These are phyloP conservation scores for Tryphoninae sp. DNA, from an alignment of 2,888 invertebrate genomes.

Conservation along the genomic window DNA sequence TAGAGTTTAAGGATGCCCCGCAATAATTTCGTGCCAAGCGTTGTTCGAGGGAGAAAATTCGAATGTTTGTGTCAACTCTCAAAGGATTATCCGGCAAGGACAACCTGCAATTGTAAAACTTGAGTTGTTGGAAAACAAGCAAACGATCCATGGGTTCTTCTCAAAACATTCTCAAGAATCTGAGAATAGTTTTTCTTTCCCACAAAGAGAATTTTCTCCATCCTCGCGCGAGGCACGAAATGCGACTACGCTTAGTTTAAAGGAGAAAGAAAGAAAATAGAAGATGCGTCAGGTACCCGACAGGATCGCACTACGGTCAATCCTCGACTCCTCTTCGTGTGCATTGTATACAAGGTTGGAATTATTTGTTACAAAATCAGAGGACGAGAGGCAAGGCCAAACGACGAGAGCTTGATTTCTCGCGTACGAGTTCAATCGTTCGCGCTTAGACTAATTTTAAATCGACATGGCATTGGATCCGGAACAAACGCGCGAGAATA, in stretches of 20 bases:
- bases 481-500: conserved; percentile 41
- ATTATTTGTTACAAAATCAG: conserved; percentile 43
- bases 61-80: not conserved
- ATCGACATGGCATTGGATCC: conserved; percentile 69
- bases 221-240: conserved; percentile 56
- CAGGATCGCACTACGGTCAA: conserved; percentile 3
- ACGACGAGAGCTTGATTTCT: not conserved
- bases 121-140: too few species aligned
- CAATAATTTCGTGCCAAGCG: conserved; percentile 55
- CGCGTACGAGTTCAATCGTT: conserved; percentile 18
- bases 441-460: conserved; percentile 54
- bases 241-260: conserved; percentile 68
- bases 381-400: conserved; percentile 9
- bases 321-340: conserved; percentile 1
- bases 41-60: conserved; percentile 13
- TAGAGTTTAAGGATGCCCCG: conserved; percentile 62
- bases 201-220: not conserved
- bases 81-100: too few species aligned
- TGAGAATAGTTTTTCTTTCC: not conserved
- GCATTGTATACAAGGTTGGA: conserved; percentile 50
- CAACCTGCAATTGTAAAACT: too few species aligned
- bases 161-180: too few species aligned
- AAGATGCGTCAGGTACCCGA: conserved; percentile 40
- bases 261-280: conserved; percentile 41
- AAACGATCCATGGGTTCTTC: too few species aligned